Evolutionary conservation across 2,888 invertebrate genomes (phyloP).

Genomic region (Oscheius onirici): DNA sequence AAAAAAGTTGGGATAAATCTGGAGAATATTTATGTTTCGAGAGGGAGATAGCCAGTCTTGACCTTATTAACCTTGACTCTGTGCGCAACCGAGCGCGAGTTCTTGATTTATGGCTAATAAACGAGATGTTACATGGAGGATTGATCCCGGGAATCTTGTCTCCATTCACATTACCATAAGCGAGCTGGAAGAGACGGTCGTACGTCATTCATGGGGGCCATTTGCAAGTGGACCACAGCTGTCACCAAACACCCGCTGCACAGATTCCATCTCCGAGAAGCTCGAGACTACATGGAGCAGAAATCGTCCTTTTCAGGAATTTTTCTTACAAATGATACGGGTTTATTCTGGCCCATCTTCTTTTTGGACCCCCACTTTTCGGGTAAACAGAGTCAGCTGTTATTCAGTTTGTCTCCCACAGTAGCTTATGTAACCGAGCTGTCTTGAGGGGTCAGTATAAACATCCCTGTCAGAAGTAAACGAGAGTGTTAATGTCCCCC

Average conservation of each 20-base stretch:
- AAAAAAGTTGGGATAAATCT: too few species aligned
- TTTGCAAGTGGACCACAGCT: slow-evolving; percentile 31
- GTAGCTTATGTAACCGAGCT: slow-evolving; percentile 14
- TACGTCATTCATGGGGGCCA: slow-evolving; percentile 25
- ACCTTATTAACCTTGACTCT: slow-evolving; percentile 37
- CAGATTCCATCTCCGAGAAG: slow-evolving; percentile 27
- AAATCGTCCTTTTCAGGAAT: neutral
- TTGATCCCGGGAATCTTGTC: slow-evolving; percentile 10
- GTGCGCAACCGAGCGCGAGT: slow-evolving; percentile 19
- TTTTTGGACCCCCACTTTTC: too few species aligned
- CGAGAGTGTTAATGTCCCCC: slow-evolving; percentile 16
- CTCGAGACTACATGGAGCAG: neutral
- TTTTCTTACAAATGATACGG: too few species aligned
- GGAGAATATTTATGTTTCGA: slow-evolving; percentile 5
- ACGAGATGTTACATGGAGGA: slow-evolving; percentile 14
- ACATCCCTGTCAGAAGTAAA: slow-evolving; percentile 1
- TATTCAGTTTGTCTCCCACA: neutral
- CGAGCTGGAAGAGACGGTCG: slow-evolving; percentile 10
- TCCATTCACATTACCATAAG: slow-evolving; percentile 21
- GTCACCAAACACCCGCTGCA: slow-evolving; percentile 29
- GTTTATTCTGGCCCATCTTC: too few species aligned
- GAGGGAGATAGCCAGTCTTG: slow-evolving; percentile 1
- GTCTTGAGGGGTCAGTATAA: slow-evolving; percentile 4
- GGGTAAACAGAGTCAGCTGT: neutral
- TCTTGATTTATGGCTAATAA: slow-evolving; percentile 34